Conservation (phyloP, 2,888 invertebrate species). For the Diarsia dahlii region DNA sequence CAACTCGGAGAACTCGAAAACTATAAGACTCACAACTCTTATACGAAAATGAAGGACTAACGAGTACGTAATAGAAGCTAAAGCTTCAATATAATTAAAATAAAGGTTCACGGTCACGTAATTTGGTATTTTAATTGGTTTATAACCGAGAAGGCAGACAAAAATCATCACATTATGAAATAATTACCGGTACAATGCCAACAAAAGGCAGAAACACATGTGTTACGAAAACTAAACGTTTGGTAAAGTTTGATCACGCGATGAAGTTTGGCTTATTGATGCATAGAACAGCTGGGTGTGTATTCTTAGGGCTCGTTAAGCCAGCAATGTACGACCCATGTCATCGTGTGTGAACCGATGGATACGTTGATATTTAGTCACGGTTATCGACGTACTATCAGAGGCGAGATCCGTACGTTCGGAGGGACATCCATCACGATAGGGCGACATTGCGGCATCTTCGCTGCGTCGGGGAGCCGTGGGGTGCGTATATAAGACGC, state of each 20-base stretch:
- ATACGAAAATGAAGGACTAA: slow-evolving; percentile 67
- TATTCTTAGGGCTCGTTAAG: slow-evolving; percentile 53
- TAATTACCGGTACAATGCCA: slow-evolving; percentile 78
- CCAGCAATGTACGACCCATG: slow-evolving; percentile 63
- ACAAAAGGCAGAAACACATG: slow-evolving; percentile 65
- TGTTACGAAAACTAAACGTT: slow-evolving; percentile 78
- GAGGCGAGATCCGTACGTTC: slow-evolving; percentile 68
- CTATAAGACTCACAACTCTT: slow-evolving; percentile 26
- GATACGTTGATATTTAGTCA: slow-evolving; percentile 73
- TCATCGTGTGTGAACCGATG: slow-evolving; percentile 53
- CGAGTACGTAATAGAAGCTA: slow-evolving; percentile 69
- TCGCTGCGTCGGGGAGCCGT: slow-evolving; percentile 74
- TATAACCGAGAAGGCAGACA: slow-evolving; percentile 77
- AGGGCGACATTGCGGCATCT: slow-evolving; percentile 85
- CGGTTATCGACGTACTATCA: slow-evolving; percentile 73
- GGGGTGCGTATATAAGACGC: slow-evolving; percentile 85
- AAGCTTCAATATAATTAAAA: slow-evolving; percentile 73
- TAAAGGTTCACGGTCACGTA: slow-evolving; percentile 82
- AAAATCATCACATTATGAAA: slow-evolving; percentile 80
- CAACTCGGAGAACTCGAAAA: slow-evolving; percentile 1
- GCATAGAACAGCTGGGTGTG: slow-evolving; percentile 41
- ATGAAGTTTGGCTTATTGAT: slow-evolving; percentile 70
- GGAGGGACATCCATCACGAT: slow-evolving; percentile 79
- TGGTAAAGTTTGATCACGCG: slow-evolving; percentile 72
- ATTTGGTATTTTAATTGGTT: slow-evolving; percentile 82